These are phyloP conservation scores for Ciona savignyi DNA, from an alignment of 23 tunicate species.

Conservation along the genomic window DNA sequence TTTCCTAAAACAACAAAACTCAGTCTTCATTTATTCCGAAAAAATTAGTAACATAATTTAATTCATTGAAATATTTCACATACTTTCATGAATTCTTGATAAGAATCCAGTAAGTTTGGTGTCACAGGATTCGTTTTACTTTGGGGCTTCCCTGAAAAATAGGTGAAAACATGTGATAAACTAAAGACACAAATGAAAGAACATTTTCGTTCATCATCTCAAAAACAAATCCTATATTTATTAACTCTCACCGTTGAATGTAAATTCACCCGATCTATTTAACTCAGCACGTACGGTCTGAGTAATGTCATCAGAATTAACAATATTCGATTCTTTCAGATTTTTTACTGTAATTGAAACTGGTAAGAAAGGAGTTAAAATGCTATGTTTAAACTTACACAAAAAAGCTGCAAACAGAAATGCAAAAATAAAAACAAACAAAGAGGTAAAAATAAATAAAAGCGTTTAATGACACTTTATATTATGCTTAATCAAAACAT, in stretches of 20 bases:
- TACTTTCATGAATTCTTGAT: not conserved
- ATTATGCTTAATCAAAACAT: not conserved
- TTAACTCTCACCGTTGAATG: no score
- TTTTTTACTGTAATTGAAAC: constrained; percentile 2
- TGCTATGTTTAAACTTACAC: no score
- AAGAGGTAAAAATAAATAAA: no score
- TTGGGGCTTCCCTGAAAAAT: not conserved
- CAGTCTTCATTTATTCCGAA: not conserved
- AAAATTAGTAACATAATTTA: no score
- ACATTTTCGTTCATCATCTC: no score
- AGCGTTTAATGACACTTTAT: no score
- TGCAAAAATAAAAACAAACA: no score
- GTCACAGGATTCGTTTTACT: not conserved
- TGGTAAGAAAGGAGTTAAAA: no score
- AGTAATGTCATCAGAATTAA: not conserved
- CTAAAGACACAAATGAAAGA: no score
- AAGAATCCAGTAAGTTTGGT: not conserved
- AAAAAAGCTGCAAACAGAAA: no score
- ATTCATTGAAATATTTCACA: not conserved
- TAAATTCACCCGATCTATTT: no score
- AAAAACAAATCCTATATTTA: no score
- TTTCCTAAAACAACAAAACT: constrained; percentile 19
- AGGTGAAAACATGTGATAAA: not conserved
- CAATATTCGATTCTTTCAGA: not conserved
- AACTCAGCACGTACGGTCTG: not conserved